Conservation (phyloP, 1,140 invertebrate species). For the Euura saliciscinereae region DNA sequence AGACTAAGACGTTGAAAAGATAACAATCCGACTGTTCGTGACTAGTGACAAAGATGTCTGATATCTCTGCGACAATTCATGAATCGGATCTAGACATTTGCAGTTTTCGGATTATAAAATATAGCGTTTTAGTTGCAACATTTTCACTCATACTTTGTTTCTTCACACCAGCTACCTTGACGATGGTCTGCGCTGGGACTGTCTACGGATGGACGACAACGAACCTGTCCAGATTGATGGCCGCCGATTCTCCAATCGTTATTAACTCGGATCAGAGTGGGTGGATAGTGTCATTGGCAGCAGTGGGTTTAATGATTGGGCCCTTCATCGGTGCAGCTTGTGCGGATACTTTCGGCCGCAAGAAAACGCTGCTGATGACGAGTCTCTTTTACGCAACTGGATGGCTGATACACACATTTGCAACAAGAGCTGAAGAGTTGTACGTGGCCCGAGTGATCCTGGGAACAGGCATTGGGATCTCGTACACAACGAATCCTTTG, state of each 20-base stretch:
- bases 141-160: slow-evolving; percentile 13
- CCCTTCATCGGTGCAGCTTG: slow-evolving; percentile 55
- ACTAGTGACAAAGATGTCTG: too few species aligned
- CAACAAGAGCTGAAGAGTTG: slow-evolving; percentile 57
- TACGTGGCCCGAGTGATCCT: slow-evolving; percentile 66
- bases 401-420: slow-evolving; percentile 70
- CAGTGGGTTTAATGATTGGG: slow-evolving; percentile 59
- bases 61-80: too few species aligned
- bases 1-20: too few species aligned
- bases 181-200: slow-evolving; percentile 55
- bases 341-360: slow-evolving; percentile 69
- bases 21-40: too few species aligned
- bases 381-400: slow-evolving; percentile 70
- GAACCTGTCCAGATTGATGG: slow-evolving; percentile 36
- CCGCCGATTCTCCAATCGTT: slow-evolving; percentile 39
- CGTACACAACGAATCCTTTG: slow-evolving; percentile 73
- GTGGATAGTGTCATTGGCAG: slow-evolving; percentile 53
- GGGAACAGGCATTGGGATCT: slow-evolving; percentile 73
- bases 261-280: slow-evolving; percentile 47
- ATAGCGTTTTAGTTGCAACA: too few species aligned
- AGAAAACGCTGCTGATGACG: slow-evolving; percentile 68
- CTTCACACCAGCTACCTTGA: slow-evolving; percentile 46
- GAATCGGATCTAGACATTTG: background rate
- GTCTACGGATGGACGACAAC: slow-evolving; percentile 57
- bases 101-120: too few species aligned